phyloP scores from a whole-genome alignment of 1,140 invertebrate species.

The Fopius arisanus region DNA sequence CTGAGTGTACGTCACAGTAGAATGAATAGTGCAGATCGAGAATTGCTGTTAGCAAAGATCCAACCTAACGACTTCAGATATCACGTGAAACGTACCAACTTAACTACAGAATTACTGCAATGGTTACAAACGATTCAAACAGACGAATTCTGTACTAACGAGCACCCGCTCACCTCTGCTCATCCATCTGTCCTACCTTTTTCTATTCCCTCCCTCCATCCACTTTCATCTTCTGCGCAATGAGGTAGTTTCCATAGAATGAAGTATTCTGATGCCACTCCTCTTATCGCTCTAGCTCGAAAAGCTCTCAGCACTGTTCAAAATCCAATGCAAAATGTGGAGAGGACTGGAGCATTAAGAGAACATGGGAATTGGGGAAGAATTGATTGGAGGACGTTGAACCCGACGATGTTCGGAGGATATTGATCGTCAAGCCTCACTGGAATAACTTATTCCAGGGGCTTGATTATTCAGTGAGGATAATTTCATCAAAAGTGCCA shows the following conservation, averaged over 20 bases:
- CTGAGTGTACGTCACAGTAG: neutral
- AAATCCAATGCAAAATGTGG: neutral
- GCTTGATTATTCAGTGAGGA: neutral
- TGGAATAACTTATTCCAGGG: neutral
- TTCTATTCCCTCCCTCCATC: neutral
- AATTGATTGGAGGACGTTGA: conserved; percentile 2
- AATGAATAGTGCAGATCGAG: neutral
- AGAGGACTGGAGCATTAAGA: neutral
- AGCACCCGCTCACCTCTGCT: neutral
- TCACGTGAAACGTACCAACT: neutral
- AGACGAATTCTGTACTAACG: neutral
- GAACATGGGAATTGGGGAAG: neutral
- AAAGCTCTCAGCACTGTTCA: neutral
- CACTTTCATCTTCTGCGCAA: neutral
- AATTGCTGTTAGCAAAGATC: neutral
- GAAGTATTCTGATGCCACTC: neutral
- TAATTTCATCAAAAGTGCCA: neutral
- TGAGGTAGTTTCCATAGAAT: neutral
- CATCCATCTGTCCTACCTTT: neutral
- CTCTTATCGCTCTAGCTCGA: neutral
- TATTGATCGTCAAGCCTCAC: neutral
- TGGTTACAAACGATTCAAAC: neutral
- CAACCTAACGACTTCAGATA: neutral
- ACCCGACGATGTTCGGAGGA: neutral
- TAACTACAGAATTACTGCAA: neutral